These are phyloP conservation scores for Gorsachius magnificus DNA, from an alignment of 2,797 vertebrate genomes.

Conservation along the genomic window DNA sequence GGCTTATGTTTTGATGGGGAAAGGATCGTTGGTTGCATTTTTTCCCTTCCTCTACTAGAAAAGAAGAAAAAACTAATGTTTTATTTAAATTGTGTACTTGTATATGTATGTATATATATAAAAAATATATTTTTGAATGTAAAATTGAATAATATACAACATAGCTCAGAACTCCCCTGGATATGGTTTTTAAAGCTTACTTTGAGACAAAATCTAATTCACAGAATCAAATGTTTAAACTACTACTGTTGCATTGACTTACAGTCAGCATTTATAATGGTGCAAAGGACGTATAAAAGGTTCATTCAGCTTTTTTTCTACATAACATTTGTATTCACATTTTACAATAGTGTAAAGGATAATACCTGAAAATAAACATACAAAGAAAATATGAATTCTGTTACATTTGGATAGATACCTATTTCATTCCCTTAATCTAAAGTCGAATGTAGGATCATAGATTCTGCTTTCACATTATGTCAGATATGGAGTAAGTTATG, in stretches of 20 bases:
- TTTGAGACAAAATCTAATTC: not conserved
- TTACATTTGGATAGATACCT: fast-evolving
- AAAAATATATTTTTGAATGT: not conserved
- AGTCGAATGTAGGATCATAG: not conserved
- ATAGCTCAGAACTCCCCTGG: not conserved
- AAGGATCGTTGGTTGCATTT: fast-evolving
- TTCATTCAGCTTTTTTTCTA: not conserved
- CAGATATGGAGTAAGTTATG: not conserved
- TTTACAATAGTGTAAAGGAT: not conserved
- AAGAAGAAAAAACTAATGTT: not conserved
- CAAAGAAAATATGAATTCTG: not conserved
- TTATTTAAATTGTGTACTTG: not conserved
- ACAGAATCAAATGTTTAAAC: not conserved
- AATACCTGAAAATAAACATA: not conserved
- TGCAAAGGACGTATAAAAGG: not conserved
- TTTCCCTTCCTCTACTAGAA: not conserved
- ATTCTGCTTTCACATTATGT: not conserved
- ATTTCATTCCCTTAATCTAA: not conserved
- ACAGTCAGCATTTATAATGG: not conserved
- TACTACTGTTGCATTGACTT: not conserved
- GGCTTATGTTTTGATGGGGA: not conserved
- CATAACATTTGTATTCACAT: not conserved
- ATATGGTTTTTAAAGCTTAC: not conserved
- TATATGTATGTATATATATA: too few species aligned
- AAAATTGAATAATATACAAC: not conserved